phyloP scores from a whole-genome alignment of 2,888 invertebrate species.

The Epistrophe grossulariae region DNA sequence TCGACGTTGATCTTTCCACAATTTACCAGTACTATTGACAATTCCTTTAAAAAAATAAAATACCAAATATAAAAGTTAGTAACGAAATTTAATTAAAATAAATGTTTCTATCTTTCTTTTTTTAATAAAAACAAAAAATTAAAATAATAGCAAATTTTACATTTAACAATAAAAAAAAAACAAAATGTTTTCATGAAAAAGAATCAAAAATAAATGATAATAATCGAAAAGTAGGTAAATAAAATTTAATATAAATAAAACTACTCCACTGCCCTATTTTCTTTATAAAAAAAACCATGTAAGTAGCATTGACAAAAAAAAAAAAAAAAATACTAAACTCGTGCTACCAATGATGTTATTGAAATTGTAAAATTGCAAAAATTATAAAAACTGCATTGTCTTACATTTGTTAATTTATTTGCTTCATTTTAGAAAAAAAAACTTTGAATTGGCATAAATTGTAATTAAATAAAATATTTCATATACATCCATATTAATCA shows the following conservation, averaged over 20 bases:
- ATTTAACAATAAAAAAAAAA: too few species aligned
- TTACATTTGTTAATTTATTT: background rate
- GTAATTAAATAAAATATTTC: background rate
- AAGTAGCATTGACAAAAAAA: background rate
- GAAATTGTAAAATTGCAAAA: background rate
- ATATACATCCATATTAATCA: background rate
- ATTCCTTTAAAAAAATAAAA: constrained; percentile 86
- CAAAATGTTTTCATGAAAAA: background rate
- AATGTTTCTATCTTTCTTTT: too few species aligned
- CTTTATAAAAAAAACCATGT: background rate
- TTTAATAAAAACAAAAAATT: too few species aligned
- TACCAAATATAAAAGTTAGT: background rate
- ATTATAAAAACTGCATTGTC: background rate
- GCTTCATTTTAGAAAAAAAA: background rate
- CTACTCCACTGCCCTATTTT: constrained; percentile 28
- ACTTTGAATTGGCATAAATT: background rate
- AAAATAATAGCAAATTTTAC: too few species aligned
- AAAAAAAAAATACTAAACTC: background rate
- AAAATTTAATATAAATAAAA: constrained; percentile 2
- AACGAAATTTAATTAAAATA: background rate
- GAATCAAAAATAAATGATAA: background rate
- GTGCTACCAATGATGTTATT: constrained; percentile 13
- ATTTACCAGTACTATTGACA: constrained; percentile 93
- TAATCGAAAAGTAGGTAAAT: background rate
- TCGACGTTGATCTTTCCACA: constrained; percentile 95